phyloP scores from a whole-genome alignment of 2,888 invertebrate species.

The Scaptomyza polygonia region DNA sequence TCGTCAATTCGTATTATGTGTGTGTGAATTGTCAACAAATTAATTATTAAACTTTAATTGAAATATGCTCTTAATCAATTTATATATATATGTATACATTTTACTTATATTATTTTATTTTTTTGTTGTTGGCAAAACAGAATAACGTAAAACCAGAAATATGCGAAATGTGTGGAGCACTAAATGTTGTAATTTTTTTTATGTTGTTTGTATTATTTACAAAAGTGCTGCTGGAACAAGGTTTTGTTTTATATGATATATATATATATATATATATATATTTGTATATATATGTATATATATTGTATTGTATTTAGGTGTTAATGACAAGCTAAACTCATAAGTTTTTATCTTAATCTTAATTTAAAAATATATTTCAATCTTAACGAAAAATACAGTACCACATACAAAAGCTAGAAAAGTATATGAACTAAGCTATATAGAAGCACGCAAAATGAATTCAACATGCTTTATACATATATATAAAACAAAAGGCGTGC shows the following conservation, averaged over 20 bases:
- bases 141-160: not conserved
- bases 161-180: constrained; percentile 40
- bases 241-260: constrained; percentile 68
- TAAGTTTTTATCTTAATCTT: constrained; percentile 77
- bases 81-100: constrained; percentile 29
- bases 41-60: constrained; percentile 27
- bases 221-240: constrained; percentile 69
- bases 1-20: constrained; percentile 58
- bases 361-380: constrained; percentile 65
- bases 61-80: constrained; percentile 17
- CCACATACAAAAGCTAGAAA: constrained; percentile 51
- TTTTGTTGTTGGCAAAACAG: constrained; percentile 14
- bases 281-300: constrained; percentile 20
- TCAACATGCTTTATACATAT: constrained; percentile 56
- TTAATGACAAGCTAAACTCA: constrained; percentile 75
- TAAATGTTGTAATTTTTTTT: constrained; percentile 66
- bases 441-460: constrained; percentile 65
- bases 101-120: constrained; percentile 15
- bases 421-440: constrained; percentile 65
- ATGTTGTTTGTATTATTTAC: constrained; percentile 74
- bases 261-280: constrained; percentile 17
- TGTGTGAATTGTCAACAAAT: constrained; percentile 28
- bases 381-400: constrained; percentile 58
- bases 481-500: constrained; percentile 30
- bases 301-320: constrained; percentile 68